A percentile compares a stretch with the other conserved stretches of the same genome.
These are phyloP conservation scores for Osmerus eperlanus DNA, from an alignment of 2,113 vertebrate species.

Conservation along the genomic window DNA sequence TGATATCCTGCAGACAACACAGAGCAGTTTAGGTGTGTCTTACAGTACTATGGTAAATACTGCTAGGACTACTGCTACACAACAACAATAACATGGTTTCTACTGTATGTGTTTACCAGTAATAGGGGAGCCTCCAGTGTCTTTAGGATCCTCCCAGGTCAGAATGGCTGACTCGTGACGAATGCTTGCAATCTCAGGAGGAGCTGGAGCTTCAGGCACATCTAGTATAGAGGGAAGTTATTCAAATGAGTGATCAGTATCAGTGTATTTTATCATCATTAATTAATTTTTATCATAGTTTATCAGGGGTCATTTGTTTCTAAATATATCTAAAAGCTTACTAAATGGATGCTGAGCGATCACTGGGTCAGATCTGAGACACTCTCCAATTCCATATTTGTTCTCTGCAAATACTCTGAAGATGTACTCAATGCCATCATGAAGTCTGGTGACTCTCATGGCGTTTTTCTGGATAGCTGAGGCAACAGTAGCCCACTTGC, in stretches of 20 bases:
- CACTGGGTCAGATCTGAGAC: conserved; percentile 88
- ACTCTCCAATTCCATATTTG: conserved; percentile 94
- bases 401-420: conserved; percentile 97
- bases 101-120: conserved; percentile 78
- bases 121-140: conserved; percentile 92
- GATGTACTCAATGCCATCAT: conserved; percentile 91
- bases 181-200: conserved; percentile 85
- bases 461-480: conserved; percentile 95
- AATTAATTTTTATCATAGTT: background rate
- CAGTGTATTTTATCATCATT: conserved; percentile 6
- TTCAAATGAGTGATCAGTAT: background rate
- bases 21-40: background rate
- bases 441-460: conserved; percentile 91
- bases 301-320: background rate
- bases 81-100: background rate
- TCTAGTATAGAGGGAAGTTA: conserved; percentile 68
- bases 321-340: conserved; percentile 63
- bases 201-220: conserved; percentile 92
- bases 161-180: conserved; percentile 89
- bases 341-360: conserved; percentile 96
- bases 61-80: background rate
- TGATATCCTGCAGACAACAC: conserved; percentile 81
- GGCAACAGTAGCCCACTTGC: conserved; percentile 94
- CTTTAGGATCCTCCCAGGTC: conserved; percentile 89
- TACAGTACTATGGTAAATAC: background rate